phyloP scores from a whole-genome alignment of 2,888 invertebrate species.

The Diadegma fenestrale region DNA sequence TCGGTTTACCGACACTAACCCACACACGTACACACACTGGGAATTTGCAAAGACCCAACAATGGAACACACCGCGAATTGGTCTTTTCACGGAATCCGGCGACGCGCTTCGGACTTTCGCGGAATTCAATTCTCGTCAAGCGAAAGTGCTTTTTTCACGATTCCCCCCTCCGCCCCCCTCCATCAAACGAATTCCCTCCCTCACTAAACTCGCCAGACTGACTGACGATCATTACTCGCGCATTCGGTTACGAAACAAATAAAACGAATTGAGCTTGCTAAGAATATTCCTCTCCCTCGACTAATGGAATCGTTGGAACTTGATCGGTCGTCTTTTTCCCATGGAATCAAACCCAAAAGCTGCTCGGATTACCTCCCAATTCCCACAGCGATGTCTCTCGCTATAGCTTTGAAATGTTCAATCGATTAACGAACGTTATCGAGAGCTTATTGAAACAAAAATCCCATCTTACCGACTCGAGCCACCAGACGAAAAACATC shows the following conservation, averaged over 20 bases:
- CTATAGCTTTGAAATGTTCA: background rate
- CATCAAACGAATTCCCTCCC: background rate
- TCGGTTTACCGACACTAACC: background rate
- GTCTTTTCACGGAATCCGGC: constrained; percentile 74
- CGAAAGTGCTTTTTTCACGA: background rate
- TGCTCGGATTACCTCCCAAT: background rate
- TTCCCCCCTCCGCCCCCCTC: background rate
- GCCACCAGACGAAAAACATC: background rate
- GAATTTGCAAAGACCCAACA: background rate
- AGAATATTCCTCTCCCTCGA: background rate
- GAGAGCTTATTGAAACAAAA: background rate
- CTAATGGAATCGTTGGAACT: background rate
- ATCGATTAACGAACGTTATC: background rate
- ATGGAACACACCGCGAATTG: constrained; percentile 17
- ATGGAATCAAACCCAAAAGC: background rate
- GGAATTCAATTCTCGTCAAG: constrained; percentile 75
- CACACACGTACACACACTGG: background rate
- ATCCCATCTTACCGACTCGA: background rate
- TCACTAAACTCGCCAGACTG: background rate
- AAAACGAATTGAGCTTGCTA: background rate
- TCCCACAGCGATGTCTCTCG: background rate
- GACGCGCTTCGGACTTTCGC: constrained; percentile 79
- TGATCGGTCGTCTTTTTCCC: background rate
- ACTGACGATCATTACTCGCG: background rate
- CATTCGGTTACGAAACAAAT: background rate